These are phyloP conservation scores for Nannospalax galili DNA, from an alignment of 2,113 vertebrate species.

Conservation along the genomic window DNA sequence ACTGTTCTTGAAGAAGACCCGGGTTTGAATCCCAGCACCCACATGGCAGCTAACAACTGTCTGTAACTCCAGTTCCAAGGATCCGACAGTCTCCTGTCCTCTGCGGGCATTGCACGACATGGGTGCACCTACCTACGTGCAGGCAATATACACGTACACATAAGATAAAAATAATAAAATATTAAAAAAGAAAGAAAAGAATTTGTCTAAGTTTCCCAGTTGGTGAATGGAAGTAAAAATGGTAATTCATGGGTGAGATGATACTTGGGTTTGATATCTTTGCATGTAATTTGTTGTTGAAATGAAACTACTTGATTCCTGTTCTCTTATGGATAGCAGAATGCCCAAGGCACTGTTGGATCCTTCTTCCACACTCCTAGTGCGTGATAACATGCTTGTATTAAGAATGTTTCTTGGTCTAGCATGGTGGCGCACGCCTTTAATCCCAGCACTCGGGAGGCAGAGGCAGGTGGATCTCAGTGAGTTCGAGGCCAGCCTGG, in stretches of 20 bases:
- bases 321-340: not conserved
- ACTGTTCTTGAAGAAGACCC: too few species aligned
- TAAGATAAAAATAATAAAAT: too few species aligned
- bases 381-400: not conserved
- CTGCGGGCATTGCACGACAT: too few species aligned
- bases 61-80: too few species aligned
- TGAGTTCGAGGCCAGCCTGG: not conserved
- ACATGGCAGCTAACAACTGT: too few species aligned
- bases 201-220: not conserved
- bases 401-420: not conserved
- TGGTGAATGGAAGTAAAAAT: not conserved
- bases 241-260: not conserved
- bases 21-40: too few species aligned
- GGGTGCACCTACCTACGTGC: too few species aligned
- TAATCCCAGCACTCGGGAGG: not conserved
- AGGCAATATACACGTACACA: too few species aligned
- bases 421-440: not conserved
- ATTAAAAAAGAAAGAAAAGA: too few species aligned
- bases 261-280: constrained; percentile 17
- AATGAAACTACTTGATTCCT: not conserved
- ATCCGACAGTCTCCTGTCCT: too few species aligned
- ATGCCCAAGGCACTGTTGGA: not conserved
- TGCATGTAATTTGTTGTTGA: constrained; percentile 26
- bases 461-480: not conserved
- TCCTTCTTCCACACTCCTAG: not conserved